Conservation (phyloP, 2,797 vertebrate species). For the Sebastolobus altivelis region DNA sequence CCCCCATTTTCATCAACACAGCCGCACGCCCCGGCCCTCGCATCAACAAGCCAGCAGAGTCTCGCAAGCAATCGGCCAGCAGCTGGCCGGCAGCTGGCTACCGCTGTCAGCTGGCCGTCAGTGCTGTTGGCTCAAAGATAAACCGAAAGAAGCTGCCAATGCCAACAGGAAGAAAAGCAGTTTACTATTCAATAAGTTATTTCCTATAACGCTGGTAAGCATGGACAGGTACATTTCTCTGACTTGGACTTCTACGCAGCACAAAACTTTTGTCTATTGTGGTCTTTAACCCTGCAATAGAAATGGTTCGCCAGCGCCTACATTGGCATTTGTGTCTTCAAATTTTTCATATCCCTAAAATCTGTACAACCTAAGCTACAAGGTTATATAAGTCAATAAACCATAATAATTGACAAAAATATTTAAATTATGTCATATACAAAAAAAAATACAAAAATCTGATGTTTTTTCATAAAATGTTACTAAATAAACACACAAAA, state of each 20-base stretch:
- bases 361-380: too few species aligned
- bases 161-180: constrained; percentile 39
- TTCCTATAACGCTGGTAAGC: background rate
- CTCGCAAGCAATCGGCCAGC: constrained; percentile 40
- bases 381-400: too few species aligned
- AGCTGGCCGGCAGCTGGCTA: constrained; percentile 39
- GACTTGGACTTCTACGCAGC: background rate
- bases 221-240: background rate
- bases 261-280: background rate
- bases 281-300: too few species aligned
- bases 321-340: too few species aligned
- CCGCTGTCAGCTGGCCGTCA: constrained; percentile 38
- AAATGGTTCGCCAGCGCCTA: too few species aligned
- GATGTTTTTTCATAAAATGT: too few species aligned
- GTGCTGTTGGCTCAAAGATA: constrained; percentile 38
- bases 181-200: constrained; percentile 15
- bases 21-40: constrained; percentile 4
- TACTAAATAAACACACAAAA: too few species aligned
- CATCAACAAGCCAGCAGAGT: constrained; percentile 39
- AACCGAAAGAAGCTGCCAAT: constrained; percentile 36
- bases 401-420: too few species aligned
- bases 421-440: too few species aligned
- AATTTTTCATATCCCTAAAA: too few species aligned
- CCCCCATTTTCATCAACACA: constrained; percentile 36
- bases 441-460: too few species aligned